These are phyloP conservation scores for Anas acuta DNA, from an alignment of 2,797 vertebrate genomes.

Conservation along the genomic window DNA sequence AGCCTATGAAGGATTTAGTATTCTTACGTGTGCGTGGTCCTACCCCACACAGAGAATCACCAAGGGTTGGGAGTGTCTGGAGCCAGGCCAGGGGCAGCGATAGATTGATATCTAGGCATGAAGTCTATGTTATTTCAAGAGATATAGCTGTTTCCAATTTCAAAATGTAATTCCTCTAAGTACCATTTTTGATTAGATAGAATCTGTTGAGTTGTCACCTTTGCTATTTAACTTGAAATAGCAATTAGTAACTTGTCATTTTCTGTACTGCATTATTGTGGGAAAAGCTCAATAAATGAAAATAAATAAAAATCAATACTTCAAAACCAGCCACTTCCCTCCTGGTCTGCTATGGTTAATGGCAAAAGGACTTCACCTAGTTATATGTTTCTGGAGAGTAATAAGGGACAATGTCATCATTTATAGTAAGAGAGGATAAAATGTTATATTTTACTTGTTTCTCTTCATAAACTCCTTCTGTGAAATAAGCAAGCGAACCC, in stretches of 20 bases:
- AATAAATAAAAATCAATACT: background rate
- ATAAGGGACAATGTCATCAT: background rate
- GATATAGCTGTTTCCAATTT: background rate
- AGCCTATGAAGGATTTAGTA: conserved; percentile 1
- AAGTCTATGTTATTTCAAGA: conserved; percentile 12
- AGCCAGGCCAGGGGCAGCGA: background rate
- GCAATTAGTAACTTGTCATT: background rate
- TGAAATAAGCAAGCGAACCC: background rate
- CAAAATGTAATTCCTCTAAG: background rate
- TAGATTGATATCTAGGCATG: background rate
- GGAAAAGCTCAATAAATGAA: background rate
- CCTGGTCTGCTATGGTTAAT: background rate
- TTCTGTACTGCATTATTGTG: background rate
- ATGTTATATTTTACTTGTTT: conserved; percentile 8
- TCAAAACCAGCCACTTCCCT: background rate
- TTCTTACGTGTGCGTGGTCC: background rate
- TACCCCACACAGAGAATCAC: conserved; percentile 5
- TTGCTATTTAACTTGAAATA: background rate
- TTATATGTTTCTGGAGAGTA: background rate
- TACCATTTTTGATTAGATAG: background rate
- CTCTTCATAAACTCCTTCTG: background rate
- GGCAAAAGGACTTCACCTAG: background rate
- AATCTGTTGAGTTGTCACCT: background rate
- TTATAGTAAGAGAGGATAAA: background rate
- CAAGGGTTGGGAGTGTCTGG: background rate